A percentile compares a stretch with the other conserved stretches of the same genome.
Evolutionary conservation across 2,113 vertebrate genomes (phyloP).

Genomic region (Micronycteris hirsuta): DNA sequence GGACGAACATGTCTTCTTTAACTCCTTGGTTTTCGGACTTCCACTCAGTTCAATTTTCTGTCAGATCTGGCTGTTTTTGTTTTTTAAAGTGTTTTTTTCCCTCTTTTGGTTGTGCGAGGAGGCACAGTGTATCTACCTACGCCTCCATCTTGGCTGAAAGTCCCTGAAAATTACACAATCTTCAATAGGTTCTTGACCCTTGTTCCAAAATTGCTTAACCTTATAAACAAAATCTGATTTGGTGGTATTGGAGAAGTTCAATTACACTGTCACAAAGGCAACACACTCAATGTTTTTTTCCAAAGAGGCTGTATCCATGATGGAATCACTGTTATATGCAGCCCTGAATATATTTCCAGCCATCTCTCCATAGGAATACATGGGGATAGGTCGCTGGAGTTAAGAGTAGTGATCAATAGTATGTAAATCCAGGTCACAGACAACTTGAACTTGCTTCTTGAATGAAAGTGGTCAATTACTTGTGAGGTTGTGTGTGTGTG

Average conservation of each 20-base stretch:
- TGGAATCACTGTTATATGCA: not conserved
- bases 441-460: not conserved
- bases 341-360: not conserved
- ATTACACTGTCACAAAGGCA: not conserved
- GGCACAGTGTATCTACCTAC: too few species aligned
- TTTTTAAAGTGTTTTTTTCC: too few species aligned
- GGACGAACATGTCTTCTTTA: too few species aligned
- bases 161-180: not conserved
- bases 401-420: not conserved
- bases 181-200: not conserved
- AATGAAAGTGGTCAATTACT: not conserved
- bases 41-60: too few species aligned
- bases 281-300: not conserved
- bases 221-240: not conserved
- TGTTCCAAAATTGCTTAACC: not conserved
- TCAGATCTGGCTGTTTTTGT: too few species aligned
- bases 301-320: not conserved
- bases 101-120: too few species aligned
- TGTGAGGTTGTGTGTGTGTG: not conserved
- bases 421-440: not conserved
- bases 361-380: not conserved
- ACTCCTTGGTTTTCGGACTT: too few species aligned
- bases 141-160: too few species aligned
- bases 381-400: not conserved
- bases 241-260: not conserved